Base-by-base conservation (phyloP, 2,797 vertebrate genomes). In the Rhynchotus rufescens region DNA sequence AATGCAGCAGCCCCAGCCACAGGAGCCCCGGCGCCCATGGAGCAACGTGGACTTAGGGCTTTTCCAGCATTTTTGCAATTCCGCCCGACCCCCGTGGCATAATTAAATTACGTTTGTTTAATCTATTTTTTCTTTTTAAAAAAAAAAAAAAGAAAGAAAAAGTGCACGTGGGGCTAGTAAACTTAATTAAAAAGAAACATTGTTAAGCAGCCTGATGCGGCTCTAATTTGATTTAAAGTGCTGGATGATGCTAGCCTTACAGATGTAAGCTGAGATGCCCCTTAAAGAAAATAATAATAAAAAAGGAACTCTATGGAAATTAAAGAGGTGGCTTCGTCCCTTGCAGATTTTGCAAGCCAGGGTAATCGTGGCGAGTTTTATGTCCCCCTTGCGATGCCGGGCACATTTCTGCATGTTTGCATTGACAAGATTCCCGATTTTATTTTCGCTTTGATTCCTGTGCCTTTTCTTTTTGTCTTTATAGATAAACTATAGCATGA, bases 121-220 rank as follows among this genome's bases (percentile, higher is more conserved):
- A 94, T 95, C 94, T 83, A 30, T 86, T 90, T 90, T 84, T 30
- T 3, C 10, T 47, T 47, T 47, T 8, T 14, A 51, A 45, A 88
- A 93, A 92, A 93, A 90, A 52, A 26, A 51, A 45, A 88, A 92
- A 92, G 92, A 90, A 15, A 16, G 16, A 45, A 88, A 92, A 92
- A 88, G 47, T 69, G 57, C 87, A 91, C 90, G 88, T 92, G 88
- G 68, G 85, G 94, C 92, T 89, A 86, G 95, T 95, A 89, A 97
- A 96, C 83, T 57, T 96, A 96, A 96, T 97, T 96, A 96, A 94
- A 93, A 85, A 89, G 86, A 93, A 95, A 96, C 91, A 94, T 86
- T 94, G 91, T 76, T 95, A 94, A 96, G 92, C 92, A 90, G 94
- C 57, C 84, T 47, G 76, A 88, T 93, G 78, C 80, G 90, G 54